These are phyloP conservation scores for Tokudaia muenninki DNA, from an alignment of 2,797 vertebrate species.

Conservation along the genomic window DNA sequence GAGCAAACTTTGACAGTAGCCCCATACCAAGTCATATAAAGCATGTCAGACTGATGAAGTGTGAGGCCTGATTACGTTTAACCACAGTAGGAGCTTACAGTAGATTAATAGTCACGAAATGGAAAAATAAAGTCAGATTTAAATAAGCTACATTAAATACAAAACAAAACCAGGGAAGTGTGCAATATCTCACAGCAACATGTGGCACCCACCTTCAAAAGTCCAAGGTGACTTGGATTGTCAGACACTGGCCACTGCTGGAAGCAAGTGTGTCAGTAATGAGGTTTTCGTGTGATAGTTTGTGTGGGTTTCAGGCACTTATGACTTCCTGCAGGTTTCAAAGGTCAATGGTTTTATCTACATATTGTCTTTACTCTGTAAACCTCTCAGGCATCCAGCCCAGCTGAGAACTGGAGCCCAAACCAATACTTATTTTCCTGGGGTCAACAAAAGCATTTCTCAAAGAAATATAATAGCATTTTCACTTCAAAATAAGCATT, in stretches of 20 bases:
- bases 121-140: conserved; percentile 82
- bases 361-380: conserved; percentile 44
- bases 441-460: conserved; percentile 7
- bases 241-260: conserved; percentile 61
- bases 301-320: conserved; percentile 72
- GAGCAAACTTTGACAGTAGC: conserved; percentile 83
- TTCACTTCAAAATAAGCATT: not conserved
- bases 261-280: conserved; percentile 27
- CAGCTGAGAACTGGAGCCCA: conserved; percentile 50
- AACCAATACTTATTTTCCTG: conserved; percentile 53
- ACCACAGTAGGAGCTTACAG: conserved; percentile 86
- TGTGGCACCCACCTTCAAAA: conserved; percentile 49
- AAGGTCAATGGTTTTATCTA: conserved; percentile 35
- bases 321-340: conserved; percentile 68
- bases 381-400: conserved; percentile 25
- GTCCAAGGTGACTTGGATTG: conserved; percentile 50
- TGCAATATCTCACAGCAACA: conserved; percentile 73
- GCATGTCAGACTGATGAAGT: conserved; percentile 89
- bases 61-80: conserved; percentile 88
- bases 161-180: conserved; percentile 77
- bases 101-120: conserved; percentile 84
- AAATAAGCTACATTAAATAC: conserved; percentile 82
- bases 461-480: conserved; percentile 19
- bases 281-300: conserved; percentile 70
- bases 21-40: conserved; percentile 84